phyloP scores from a whole-genome alignment of 2,797 vertebrate species.

The Macroramphosus scolopax region DNA sequence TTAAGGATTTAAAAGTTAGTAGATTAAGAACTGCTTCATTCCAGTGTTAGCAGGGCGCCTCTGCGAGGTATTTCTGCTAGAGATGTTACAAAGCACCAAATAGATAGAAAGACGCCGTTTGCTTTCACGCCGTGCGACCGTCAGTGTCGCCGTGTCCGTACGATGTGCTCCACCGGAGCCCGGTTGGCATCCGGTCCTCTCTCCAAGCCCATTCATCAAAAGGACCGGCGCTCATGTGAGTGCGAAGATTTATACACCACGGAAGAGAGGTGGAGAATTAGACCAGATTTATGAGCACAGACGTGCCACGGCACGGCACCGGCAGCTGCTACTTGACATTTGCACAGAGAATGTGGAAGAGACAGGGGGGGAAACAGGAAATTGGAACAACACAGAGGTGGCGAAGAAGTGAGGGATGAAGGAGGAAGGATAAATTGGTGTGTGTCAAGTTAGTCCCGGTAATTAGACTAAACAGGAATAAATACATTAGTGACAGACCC shows the following conservation, averaged over 20 bases:
- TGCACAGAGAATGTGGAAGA: constrained; percentile 69
- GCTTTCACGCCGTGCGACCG: constrained; percentile 17
- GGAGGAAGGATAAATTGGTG: constrained; percentile 25
- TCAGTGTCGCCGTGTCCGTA: constrained; percentile 25
- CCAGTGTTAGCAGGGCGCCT: not conserved
- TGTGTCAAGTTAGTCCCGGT: constrained; percentile 9
- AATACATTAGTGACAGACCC: too few species aligned
- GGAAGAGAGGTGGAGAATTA: constrained; percentile 78
- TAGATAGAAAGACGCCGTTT: constrained; percentile 11
- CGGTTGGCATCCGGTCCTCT: constrained; percentile 58
- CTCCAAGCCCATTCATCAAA: constrained; percentile 74
- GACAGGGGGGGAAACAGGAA: constrained; percentile 65
- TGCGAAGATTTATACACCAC: constrained; percentile 75
- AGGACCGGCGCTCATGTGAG: constrained; percentile 68
- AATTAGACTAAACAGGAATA: constrained; percentile 5
- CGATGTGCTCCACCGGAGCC: constrained; percentile 34
- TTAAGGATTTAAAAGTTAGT: too few species aligned
- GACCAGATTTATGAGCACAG: constrained; percentile 76
- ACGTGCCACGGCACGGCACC: constrained; percentile 64
- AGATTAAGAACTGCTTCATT: not conserved
- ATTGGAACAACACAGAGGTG: constrained; percentile 66
- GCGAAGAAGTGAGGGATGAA: constrained; percentile 42
- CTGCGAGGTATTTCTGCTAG: constrained; percentile 1
- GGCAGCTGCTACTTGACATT: constrained; percentile 79
- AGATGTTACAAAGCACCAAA: constrained; percentile 1